Base-by-base conservation (phyloP, 2,113 vertebrate species). In the Mormoops blainvillei region DNA sequence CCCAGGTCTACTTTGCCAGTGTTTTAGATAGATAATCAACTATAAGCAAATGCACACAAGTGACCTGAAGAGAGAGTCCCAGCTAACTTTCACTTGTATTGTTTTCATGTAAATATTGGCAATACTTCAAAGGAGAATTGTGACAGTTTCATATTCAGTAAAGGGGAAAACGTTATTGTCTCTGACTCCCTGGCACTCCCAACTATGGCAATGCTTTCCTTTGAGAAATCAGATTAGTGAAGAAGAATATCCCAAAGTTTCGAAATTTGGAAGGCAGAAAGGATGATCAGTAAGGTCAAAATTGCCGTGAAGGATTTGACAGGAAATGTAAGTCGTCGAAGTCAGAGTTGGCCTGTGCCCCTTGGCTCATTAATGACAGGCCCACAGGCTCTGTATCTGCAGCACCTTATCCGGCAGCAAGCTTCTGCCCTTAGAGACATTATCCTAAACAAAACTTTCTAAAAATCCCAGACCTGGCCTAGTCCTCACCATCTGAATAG, bases 391-490 rank as follows among this genome's bases (percentile, higher is more conserved):
- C 15, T 54, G 3, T 26, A 2, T 76, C 28, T 50, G 24, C 10
- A 18, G 3, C 11, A 26, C n/a, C 48, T 89, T 41, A 52, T n/a
- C 26, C 33, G 2, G 1, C 38, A 73, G 63, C 0, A 28, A 94
- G 31, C 28, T 48, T 45, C 28, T 78, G 7, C 24, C 73, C 74
- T 91, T 85, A 87, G 4, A 82, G 65, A 95, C 18, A 41, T 36
- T 50, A 48, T 83, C 63, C 14, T 93, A 85, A 61, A 63, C 14
- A 63, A 85, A 90, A 89, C 68, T 89, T 91, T 83, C 31, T 89
- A 14, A 77, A 95, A 91, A 88, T 89, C 91, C 56, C 88, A 94
- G 43, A 92, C 22, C 31, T 94, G 83, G 96, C 94, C 78, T 96
- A 43, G 5, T 74, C 77, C 31, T 94, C 43, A 28, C 77, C 90